Evolutionary conservation across 2,888 invertebrate genomes (phyloP).

Genomic region (Choreutis nemorana): DNA sequence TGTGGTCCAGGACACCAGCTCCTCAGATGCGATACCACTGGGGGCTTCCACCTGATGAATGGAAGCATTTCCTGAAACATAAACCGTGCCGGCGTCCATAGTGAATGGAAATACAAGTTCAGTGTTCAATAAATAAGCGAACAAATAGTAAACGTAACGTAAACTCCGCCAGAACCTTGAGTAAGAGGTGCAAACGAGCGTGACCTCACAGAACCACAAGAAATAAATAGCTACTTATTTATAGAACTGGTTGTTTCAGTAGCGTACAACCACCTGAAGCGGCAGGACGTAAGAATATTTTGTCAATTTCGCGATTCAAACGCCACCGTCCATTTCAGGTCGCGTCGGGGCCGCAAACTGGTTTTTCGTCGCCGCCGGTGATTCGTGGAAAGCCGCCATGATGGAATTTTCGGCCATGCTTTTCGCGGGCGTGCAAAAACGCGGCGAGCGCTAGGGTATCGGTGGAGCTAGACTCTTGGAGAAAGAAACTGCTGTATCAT

Average conservation of each 20-base stretch:
- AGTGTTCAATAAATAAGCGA: no score
- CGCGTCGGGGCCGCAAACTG: slow-evolving; percentile 33
- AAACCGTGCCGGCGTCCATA: no score
- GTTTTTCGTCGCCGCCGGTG: slow-evolving; percentile 18
- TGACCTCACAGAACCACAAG: slow-evolving; percentile 23
- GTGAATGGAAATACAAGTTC: no score
- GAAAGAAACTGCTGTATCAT: slow-evolving; percentile 18
- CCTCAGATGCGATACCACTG: no score
- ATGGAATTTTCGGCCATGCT: slow-evolving; percentile 57
- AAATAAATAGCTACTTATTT: slow-evolving; percentile 28
- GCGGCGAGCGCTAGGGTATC: slow-evolving; percentile 18
- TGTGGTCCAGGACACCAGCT: no score
- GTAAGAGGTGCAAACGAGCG: slow-evolving; percentile 19
- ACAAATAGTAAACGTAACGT: slow-evolving; percentile 32
- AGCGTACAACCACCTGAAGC: slow-evolving; percentile 38
- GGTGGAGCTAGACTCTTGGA: slow-evolving; percentile 13
- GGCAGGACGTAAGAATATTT: slow-evolving; percentile 38
- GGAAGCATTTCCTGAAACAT: no score
- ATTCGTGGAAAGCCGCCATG: slow-evolving; percentile 44
- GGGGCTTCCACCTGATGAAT: no score
- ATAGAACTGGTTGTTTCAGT: slow-evolving; percentile 53
- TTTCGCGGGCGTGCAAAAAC: slow-evolving; percentile 35
- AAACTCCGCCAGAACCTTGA: slow-evolving; percentile 26
- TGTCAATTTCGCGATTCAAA: slow-evolving; percentile 32
- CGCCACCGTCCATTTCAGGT: slow-evolving; percentile 33